Base-by-base conservation (phyloP, 1,140 invertebrate genomes). In the Drosophila lini region DNA sequence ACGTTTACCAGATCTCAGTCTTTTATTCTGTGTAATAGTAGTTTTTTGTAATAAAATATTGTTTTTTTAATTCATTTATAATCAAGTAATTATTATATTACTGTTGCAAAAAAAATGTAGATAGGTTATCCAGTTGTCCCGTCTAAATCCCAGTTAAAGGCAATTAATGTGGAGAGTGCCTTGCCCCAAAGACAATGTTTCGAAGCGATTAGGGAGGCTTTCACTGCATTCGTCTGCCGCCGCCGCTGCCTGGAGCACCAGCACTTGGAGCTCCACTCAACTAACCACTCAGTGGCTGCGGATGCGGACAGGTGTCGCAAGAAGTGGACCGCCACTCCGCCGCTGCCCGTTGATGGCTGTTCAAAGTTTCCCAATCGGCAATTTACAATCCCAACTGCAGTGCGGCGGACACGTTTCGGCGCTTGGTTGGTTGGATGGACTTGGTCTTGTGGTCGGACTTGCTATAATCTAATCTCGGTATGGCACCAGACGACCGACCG, bases 391-490 rank as follows among this genome's bases (percentile, higher is more conserved):
- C 32, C 41, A 32, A n/a, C 34, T 55, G 28, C 7, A 36, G 34
- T 36, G 25, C 3, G 36, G 36, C 36, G 42, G 65, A 55, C 68
- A 73, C 69, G 69, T 73, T 70, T 48, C 22, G 42, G n/a, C 34
- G 41, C 10, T 71, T 50, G 48, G 15, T 48, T 48, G 25, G 22
- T 3, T 28, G 47, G 16, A 69, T 71, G 68, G 68, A 71, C 68
- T 70, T 71, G 65, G 68, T 40, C 52, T 70, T 55, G 52, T 55
- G 52, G 19, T 38, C 52, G 52, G 52, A 55, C 42, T 15, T 15
- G n/a, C 44, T 13, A 16, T 71, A 71, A 73, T 73, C 69, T 73
- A 59, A 73, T 73, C 68, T 28, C 50, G 25, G 28, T 42, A 44
- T 32, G 65, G 25, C 19, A 13, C 64, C 48, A 32, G 68, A 48